These are phyloP conservation scores for Myotis myotis DNA, from an alignment of 2,797 vertebrate genomes.

Conservation along the genomic window DNA sequence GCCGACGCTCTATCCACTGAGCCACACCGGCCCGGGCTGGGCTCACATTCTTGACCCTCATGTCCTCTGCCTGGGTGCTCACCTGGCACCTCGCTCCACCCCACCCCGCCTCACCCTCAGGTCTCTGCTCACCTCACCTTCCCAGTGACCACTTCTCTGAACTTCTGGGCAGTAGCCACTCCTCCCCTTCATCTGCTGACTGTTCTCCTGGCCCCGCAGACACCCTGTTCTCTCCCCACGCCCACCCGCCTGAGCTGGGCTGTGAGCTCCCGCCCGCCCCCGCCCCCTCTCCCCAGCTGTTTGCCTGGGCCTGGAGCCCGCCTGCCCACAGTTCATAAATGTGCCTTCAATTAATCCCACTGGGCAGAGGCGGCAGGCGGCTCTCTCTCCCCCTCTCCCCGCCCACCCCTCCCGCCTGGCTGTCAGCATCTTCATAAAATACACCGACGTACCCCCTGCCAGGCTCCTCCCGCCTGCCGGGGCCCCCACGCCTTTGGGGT, in stretches of 20 bases:
- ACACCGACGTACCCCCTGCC: neutral
- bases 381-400: too few relatives aligned
- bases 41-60: too few relatives aligned
- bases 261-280: neutral
- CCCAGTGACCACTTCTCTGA: neutral
- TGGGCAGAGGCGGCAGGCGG: neutral
- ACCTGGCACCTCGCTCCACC: accelerated
- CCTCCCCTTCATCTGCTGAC: neutral
- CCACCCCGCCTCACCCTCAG: neutral
- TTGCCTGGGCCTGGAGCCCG: neutral
- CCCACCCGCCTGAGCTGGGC: neutral
- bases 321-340: too few relatives aligned
- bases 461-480: accelerated
- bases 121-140: neutral
- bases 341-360: neutral
- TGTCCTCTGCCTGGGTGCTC: neutral
- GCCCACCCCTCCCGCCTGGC: neutral
- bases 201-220: too few relatives aligned
- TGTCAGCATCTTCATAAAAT: neutral
- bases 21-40: too few relatives aligned
- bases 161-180: accelerated
- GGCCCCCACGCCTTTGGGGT: neutral
- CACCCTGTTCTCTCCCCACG: neutral
- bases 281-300: neutral
- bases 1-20: too few relatives aligned